phyloP scores from a whole-genome alignment of 2,113 vertebrate species.

The Datnioides undecimradiatus region DNA sequence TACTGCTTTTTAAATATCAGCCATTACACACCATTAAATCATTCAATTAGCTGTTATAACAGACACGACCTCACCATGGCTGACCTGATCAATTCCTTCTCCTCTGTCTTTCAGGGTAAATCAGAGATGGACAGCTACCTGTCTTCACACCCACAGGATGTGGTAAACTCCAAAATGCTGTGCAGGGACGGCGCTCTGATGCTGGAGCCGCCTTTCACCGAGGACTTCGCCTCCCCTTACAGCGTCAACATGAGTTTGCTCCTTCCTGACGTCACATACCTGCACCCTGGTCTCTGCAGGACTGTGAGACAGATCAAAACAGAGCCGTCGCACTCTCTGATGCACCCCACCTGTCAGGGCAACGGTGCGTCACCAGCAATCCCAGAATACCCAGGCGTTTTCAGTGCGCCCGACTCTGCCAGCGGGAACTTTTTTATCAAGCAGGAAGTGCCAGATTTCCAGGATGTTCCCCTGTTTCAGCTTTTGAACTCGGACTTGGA shows the following conservation, averaged over 20 bases:
- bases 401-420: conserved; percentile 84
- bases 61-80: not conserved
- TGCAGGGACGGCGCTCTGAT: conserved; percentile 88
- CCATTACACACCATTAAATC: too few species aligned
- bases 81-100: conserved; percentile 8
- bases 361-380: conserved; percentile 79
- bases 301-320: conserved; percentile 92
- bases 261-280: conserved; percentile 91
- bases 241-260: conserved; percentile 97
- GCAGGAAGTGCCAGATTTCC: conserved; percentile 93
- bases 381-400: conserved; percentile 91
- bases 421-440: conserved; percentile 91
- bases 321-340: conserved; percentile 88
- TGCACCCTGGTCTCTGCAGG: conserved; percentile 92
- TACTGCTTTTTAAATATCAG: not conserved
- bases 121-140: conserved; percentile 95
- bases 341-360: conserved; percentile 87
- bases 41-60: not conserved
- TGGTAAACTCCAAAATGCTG: conserved; percentile 89
- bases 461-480: conserved; percentile 93
- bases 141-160: conserved; percentile 83
- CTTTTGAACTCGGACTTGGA: conserved; percentile 94
- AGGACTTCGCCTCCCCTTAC: conserved; percentile 91
- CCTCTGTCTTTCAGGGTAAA: conserved; percentile 85
- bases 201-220: conserved; percentile 90